Percentiles rank a stretch among this genome's conserved stretches.
These are phyloP conservation scores for Ferdinandea cuprea DNA, from an alignment of 2,888 invertebrate species.

Conservation along the genomic window DNA sequence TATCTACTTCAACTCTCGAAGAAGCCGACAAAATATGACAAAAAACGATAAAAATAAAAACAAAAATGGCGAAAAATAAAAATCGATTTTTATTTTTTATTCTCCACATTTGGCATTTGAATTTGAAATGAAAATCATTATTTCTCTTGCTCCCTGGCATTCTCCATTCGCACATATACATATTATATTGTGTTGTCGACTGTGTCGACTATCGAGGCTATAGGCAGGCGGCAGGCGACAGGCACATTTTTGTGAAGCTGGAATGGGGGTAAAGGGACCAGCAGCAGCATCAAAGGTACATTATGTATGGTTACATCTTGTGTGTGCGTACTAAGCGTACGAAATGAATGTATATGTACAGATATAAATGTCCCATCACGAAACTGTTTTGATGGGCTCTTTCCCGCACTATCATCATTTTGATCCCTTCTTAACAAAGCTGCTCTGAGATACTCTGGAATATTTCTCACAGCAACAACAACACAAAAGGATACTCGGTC, in stretches of 20 bases:
- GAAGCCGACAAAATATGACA: slow-evolving; percentile 9
- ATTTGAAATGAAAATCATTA: slow-evolving; percentile 49
- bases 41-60: slow-evolving; percentile 30
- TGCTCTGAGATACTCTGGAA: not conserved
- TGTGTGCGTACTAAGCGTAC: not conserved
- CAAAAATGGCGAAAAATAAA: not conserved
- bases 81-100: slow-evolving; percentile 40
- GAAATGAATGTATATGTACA: too few relatives aligned
- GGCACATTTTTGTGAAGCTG: too few relatives aligned
- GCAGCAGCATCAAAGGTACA: slow-evolving; percentile 12
- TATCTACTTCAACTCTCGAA: not conserved
- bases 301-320: slow-evolving; percentile 1
- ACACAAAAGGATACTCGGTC: slow-evolving; percentile 13
- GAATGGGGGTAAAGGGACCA: too few relatives aligned
- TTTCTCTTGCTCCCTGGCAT: not conserved
- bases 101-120: slow-evolving; percentile 44
- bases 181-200: too few relatives aligned
- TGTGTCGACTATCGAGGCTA: too few relatives aligned
- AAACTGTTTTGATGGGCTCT: slow-evolving; percentile 34
- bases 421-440: slow-evolving; percentile 5
- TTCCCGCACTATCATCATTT: slow-evolving; percentile 27
- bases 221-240: too few relatives aligned
- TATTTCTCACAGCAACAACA: not conserved
- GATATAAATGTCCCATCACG: slow-evolving; percentile 37
- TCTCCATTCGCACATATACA: too few relatives aligned